Percentiles rank a stretch among this genome's conserved stretches.
Evolutionary conservation across 2,113 vertebrate genomes (phyloP).

Genomic region (Harpagus bidentatus): DNA sequence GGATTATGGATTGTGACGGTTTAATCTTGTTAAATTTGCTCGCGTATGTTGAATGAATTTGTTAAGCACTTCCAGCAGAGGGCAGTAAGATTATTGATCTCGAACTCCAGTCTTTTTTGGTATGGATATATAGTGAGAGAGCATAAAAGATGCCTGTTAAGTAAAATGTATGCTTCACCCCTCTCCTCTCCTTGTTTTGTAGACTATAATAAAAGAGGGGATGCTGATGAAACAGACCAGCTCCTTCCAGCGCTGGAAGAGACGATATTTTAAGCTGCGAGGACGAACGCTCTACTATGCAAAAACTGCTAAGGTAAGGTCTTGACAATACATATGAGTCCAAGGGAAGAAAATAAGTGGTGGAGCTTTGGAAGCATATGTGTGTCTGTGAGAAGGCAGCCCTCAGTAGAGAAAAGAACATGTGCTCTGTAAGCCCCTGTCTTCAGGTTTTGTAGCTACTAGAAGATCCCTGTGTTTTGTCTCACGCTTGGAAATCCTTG

Average conservation of each 20-base stretch:
- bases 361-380: neutral
- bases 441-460: neutral
- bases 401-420: neutral
- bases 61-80: conserved; percentile 49
- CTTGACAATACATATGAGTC: neutral
- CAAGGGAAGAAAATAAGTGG: neutral
- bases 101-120: neutral
- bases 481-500: neutral
- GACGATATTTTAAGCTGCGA: conserved; percentile 93
- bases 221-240: conserved; percentile 94
- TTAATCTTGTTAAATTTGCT: neutral
- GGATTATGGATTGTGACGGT: neutral
- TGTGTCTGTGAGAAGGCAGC: neutral
- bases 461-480: neutral
- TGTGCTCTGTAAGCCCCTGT: neutral
- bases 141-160: neutral
- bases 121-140: fast-evolving
- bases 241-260: conserved; percentile 96
- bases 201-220: conserved; percentile 95
- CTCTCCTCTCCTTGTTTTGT: conserved; percentile 36
- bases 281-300: conserved; percentile 95
- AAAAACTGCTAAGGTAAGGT: conserved; percentile 91
- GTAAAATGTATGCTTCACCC: neutral
- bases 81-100: conserved; percentile 38
- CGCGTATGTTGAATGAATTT: neutral